phyloP scores from a whole-genome alignment of 2,888 invertebrate genomes.

The Anorthoa munda region DNA sequence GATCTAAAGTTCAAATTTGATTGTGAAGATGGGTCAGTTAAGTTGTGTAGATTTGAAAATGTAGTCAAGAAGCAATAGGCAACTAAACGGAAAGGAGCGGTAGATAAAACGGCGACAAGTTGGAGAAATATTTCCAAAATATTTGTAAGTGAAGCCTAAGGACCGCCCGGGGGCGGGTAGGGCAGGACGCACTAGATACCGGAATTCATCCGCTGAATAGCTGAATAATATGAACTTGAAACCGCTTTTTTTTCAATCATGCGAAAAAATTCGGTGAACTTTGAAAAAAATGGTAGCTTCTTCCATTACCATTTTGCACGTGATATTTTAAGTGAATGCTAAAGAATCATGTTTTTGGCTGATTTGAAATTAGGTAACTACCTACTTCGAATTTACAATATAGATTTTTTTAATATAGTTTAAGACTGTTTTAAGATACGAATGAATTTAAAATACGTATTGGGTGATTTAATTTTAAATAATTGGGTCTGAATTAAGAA shows the following conservation, averaged over 20 bases:
- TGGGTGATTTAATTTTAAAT: too few relatives aligned
- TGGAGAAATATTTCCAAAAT: constrained; percentile 91
- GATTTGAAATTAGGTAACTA: too few relatives aligned
- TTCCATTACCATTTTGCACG: background rate
- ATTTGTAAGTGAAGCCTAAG: constrained; percentile 87
- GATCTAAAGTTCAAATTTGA: constrained; percentile 33
- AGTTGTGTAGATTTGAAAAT: constrained; percentile 16
- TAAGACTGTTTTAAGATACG: too few relatives aligned
- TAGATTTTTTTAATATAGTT: too few relatives aligned
- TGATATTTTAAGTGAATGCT: background rate
- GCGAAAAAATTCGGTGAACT: constrained; percentile 30
- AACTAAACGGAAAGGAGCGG: constrained; percentile 90
- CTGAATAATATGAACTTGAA: constrained; percentile 71
- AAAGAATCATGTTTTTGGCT: background rate
- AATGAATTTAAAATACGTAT: too few relatives aligned
- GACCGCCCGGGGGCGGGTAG: constrained; percentile 79
- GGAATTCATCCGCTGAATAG: constrained; percentile 70
- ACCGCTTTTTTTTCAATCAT: constrained; percentile 63
- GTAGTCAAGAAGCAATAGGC: constrained; percentile 79
- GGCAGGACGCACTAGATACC: constrained; percentile 65
- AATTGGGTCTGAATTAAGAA: too few relatives aligned
- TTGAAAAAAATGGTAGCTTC: background rate
- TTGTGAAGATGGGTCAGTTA: constrained; percentile 10
- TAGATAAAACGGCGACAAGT: constrained; percentile 90
- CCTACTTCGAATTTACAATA: too few relatives aligned